Percentiles rank a stretch among this genome's conserved stretches.
Conservation (phyloP, 2,888 invertebrate species). For the Exephanes ischioxanthus region DNA sequence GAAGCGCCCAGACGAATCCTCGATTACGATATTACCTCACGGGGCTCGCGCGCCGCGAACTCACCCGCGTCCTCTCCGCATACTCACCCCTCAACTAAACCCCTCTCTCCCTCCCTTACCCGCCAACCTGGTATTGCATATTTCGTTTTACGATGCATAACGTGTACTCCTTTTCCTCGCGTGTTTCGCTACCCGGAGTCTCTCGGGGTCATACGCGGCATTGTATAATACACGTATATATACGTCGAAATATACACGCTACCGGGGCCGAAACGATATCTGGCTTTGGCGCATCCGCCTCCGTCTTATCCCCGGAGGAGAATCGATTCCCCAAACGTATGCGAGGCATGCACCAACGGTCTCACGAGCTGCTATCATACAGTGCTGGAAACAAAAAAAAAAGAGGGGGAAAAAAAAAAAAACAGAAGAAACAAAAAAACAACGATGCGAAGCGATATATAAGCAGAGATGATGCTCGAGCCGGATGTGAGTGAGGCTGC, state of each 20-base stretch:
- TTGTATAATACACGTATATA: constrained; percentile 33
- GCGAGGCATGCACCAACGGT: constrained; percentile 15
- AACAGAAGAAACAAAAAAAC: neutral
- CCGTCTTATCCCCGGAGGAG: constrained; percentile 48
- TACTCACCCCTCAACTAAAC: neutral
- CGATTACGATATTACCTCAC: constrained; percentile 69
- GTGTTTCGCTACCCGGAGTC: constrained; percentile 60
- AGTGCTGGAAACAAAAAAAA: neutral
- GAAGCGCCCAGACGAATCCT: constrained; percentile 66
- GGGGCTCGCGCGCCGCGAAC: constrained; percentile 51
- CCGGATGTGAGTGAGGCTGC: constrained; percentile 12
- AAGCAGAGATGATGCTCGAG: constrained; percentile 28
- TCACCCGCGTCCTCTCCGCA: constrained; percentile 39
- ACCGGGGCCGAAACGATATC: constrained; percentile 6
- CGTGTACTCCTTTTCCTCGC: constrained; percentile 68
- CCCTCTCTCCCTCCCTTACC: constrained; percentile 38
- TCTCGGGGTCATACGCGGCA: constrained; percentile 50
- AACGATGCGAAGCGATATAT: constrained; percentile 19
- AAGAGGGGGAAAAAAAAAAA: neutral
- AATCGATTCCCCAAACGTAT: constrained; percentile 57
- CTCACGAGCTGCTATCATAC: neutral
- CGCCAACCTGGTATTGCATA: constrained; percentile 77
- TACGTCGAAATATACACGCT: constrained; percentile 2
- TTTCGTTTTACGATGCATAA: constrained; percentile 78
- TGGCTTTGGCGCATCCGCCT: constrained; percentile 37